Evolutionary conservation across 1,140 invertebrate species (phyloP).

Genomic region (Cardiocondyla obscurior): DNA sequence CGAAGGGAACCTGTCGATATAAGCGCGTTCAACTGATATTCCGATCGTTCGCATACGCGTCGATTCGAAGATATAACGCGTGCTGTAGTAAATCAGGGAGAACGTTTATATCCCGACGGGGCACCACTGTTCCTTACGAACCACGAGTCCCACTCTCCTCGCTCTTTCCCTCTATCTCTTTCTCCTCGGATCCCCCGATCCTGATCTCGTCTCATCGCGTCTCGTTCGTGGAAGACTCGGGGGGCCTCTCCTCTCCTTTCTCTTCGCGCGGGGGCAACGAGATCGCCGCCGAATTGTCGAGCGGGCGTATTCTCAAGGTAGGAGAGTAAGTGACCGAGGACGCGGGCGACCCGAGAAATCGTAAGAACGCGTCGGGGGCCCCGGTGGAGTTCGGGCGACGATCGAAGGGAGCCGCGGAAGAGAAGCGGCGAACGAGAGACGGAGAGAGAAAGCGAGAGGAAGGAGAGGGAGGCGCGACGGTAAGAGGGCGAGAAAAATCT

Average conservation of each 20-base stretch:
- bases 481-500: conserved; percentile 56
- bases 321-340: conserved; percentile 69
- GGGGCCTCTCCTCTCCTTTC: conserved; percentile 58
- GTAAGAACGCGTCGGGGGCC: conserved; percentile 13
- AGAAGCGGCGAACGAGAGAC: neutral
- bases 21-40: neutral
- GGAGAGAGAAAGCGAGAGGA: neutral
- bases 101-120: neutral
- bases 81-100: too few species aligned
- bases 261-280: conserved; percentile 51
- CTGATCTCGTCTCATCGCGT: conserved; percentile 53
- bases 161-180: neutral
- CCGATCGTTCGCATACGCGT: too few species aligned
- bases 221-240: conserved; percentile 28
- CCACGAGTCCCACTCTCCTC: conserved; percentile 32
- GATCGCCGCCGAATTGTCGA: conserved; percentile 63
- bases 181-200: conserved; percentile 37
- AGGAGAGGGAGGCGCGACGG: neutral
- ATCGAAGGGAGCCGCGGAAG: conserved; percentile 27
- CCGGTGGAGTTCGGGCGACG: conserved; percentile 14
- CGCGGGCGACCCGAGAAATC: neutral
- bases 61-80: too few species aligned
- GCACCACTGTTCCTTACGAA: conserved; percentile 39
- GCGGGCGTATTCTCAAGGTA: conserved; percentile 68
- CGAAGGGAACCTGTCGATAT: too few species aligned